Evolutionary conservation across 2,113 vertebrate species (phyloP).

Genomic region (Corvus moneduloides): DNA sequence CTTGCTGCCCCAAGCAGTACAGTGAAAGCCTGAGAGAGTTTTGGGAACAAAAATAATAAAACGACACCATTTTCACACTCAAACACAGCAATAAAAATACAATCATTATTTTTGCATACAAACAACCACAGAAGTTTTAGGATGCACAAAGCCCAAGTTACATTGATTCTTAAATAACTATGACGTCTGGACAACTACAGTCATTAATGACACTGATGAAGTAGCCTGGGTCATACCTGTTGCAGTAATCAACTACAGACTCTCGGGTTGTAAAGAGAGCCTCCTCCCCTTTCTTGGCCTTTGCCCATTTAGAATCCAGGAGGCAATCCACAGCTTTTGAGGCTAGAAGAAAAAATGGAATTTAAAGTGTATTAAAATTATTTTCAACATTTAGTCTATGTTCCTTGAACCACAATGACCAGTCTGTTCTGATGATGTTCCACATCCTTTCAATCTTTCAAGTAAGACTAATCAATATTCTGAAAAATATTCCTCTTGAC

Average conservation of each 20-base stretch:
- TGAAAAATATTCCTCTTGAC: not conserved
- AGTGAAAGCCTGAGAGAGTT: not conserved
- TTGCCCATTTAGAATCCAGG: constrained; percentile 98
- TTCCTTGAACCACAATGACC: not conserved
- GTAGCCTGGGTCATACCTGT: constrained; percentile 79
- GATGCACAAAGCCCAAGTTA: fast-evolving
- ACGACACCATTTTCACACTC: not conserved
- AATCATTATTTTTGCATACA: not conserved
- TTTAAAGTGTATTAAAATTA: not conserved
- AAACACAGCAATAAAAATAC: not conserved
- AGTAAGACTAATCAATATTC: not conserved
- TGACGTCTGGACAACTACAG: not conserved
- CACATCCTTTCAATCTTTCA: not conserved
- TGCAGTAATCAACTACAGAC: constrained; percentile 95
- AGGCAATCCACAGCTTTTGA: constrained; percentile 98
- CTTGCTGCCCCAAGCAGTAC: not conserved
- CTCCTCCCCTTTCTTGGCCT: constrained; percentile 95
- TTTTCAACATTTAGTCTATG: not conserved
- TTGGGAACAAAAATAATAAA: not conserved
- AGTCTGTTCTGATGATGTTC: not conserved
- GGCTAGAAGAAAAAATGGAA: constrained; percentile 68
- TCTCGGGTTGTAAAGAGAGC: constrained; percentile 94
- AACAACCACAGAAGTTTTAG: not conserved
- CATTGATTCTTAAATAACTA: not conserved
- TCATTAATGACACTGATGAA: not conserved